Base-by-base conservation (phyloP, 2,797 vertebrate genomes). In the Pangasius djambal region DNA sequence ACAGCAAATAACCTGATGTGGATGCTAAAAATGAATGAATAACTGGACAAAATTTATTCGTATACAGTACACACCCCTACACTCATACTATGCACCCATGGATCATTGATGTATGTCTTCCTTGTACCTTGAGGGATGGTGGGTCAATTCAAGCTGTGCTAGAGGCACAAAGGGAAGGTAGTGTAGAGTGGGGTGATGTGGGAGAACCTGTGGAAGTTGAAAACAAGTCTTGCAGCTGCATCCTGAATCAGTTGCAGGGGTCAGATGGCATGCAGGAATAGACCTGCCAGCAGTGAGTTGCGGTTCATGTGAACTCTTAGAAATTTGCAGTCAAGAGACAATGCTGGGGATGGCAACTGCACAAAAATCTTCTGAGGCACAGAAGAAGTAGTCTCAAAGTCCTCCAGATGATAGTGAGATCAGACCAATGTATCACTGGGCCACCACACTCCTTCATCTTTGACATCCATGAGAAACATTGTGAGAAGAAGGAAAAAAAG, bases 341-440 rank as follows among this genome's bases (percentile, higher is more conserved):
- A 69, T 20, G 83, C 15, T 52, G 16, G 9, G 44, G 34, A 69
- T 34, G 28, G 22, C 83, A 67, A 69, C 15, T 63, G 79, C 22
- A 61, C 6, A 48, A n/a, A 48, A 63, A 2, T 50, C 61, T 67
- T 67, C 15, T 52, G 63, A 52, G 63, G 63, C 3, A 50, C n/a
- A 34, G 10, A 52, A 16, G 44, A 83, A 83, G 59, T 13, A 61
- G 79, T 67, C 59, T 84, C 6, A 25, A 74, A 74, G 67, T 40
- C 57, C 37, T 48, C 22, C 44, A 18, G 44, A 67, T 82, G 20
- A 48, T 34, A 0, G 31, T 22, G 10, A 88, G 72, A 88, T 77
- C 69, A 50, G 70, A 37, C 40, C 70, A n/a, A 37, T 37, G 57
- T 63, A 88, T 77, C 82, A 83, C 57, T 63, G 18, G 44, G 81